Evolutionary conservation across 2,888 invertebrate species (phyloP).

Genomic region (Ceraclea dissimilis): DNA sequence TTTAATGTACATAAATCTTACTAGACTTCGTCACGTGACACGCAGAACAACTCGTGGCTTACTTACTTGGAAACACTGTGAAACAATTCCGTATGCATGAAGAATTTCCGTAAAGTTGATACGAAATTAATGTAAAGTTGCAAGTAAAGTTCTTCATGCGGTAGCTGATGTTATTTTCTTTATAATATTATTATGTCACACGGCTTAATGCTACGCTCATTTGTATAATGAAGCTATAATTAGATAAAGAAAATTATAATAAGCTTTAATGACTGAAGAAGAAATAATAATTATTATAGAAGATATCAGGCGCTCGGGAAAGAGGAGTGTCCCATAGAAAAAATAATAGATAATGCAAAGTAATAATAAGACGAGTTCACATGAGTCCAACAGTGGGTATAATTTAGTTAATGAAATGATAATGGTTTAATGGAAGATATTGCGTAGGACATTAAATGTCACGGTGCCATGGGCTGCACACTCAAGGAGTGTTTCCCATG

Average conservation of each 20-base stretch:
- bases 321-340: neutral
- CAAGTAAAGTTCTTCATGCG: too few relatives aligned
- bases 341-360: neutral
- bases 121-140: too few relatives aligned
- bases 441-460: constrained; percentile 4
- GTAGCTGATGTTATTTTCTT: too few relatives aligned
- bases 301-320: neutral
- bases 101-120: too few relatives aligned
- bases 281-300: neutral
- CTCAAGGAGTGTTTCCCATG: neutral
- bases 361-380: neutral
- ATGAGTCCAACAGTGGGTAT: neutral
- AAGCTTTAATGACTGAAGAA: too few relatives aligned
- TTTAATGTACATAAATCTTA: too few relatives aligned
- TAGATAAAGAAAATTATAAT: neutral
- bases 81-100: too few relatives aligned
- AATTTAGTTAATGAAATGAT: constrained; percentile 4
- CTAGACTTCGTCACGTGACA: too few relatives aligned
- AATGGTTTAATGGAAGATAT: neutral
- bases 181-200: too few relatives aligned
- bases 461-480: neutral
- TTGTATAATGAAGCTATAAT: neutral
- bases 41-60: too few relatives aligned
- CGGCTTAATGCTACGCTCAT: neutral
- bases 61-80: too few relatives aligned